Conservation (phyloP, 2,888 invertebrate genomes). For the Andricus curvator region DNA sequence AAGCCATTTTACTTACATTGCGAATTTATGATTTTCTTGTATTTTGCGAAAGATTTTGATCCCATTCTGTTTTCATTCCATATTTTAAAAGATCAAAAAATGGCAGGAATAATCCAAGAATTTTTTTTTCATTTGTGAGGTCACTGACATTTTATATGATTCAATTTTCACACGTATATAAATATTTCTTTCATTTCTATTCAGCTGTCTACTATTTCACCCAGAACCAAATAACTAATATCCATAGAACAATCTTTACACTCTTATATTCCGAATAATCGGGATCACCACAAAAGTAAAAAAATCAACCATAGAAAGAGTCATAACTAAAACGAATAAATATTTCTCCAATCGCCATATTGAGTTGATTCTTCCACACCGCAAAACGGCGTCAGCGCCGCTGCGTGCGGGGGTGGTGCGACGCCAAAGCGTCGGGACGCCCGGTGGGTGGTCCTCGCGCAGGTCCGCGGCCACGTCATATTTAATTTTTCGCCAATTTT, state of each 20-base stretch:
- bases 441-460: conserved; percentile 57
- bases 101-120: not conserved
- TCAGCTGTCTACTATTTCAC: not conserved
- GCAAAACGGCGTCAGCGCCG: conserved; percentile 30
- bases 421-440: conserved; percentile 25
- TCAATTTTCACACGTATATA: not conserved
- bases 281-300: not conserved
- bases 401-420: conserved; percentile 13
- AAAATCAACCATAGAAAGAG: not conserved
- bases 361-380: conserved; percentile 31
- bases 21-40: not conserved
- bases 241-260: not conserved
- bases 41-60: not conserved
- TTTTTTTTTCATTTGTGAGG: not conserved
- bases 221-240: not conserved
- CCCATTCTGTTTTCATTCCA: not conserved
- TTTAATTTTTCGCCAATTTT: conserved; percentile 75
- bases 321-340: conserved; percentile 5
- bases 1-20: not conserved
- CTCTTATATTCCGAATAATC: not conserved
- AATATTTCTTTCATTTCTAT: not conserved
- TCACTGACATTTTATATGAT: not conserved
- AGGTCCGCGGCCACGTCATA: conserved; percentile 71
- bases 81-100: not conserved
- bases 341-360: conserved; percentile 24